These are phyloP conservation scores for Danionella dracula DNA, from an alignment of 2,797 vertebrate genomes.

Conservation along the genomic window DNA sequence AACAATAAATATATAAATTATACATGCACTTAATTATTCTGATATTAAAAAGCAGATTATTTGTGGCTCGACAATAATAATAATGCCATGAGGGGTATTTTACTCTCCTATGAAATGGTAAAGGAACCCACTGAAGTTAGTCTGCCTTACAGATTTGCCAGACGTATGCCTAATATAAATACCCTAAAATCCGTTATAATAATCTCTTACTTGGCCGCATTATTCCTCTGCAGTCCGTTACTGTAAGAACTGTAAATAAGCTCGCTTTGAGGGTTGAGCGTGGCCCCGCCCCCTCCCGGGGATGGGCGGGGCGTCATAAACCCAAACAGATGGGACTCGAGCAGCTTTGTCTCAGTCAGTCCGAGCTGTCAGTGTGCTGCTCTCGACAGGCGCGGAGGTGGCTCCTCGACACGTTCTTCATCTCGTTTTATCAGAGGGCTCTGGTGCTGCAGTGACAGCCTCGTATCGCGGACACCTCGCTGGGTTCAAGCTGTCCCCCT, in stretches of 20 bases:
- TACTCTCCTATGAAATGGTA: too few relatives aligned
- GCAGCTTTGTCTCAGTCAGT: constrained; percentile 68
- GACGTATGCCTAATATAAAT: not conserved
- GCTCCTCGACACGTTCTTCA: not conserved
- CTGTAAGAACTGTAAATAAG: constrained; percentile 19
- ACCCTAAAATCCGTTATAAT: not conserved
- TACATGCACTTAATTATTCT: too few relatives aligned
- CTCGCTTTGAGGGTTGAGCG: constrained; percentile 37
- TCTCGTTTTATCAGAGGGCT: not conserved
- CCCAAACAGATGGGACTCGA: constrained; percentile 67
- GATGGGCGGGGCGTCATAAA: constrained; percentile 59
- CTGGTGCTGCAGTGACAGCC: not conserved
- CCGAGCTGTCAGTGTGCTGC: constrained; percentile 60
- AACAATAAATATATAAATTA: too few relatives aligned
- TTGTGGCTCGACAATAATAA: too few relatives aligned
- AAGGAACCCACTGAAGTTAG: too few relatives aligned
- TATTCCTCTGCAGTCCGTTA: not conserved
- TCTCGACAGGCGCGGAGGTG: constrained; percentile 13
- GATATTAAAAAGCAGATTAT: too few relatives aligned
- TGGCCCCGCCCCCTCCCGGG: constrained; percentile 67
- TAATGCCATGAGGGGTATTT: too few relatives aligned
- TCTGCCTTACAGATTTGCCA: too few relatives aligned
- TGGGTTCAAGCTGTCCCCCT: constrained; percentile 6
- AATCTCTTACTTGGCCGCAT: not conserved
- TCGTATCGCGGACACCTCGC: not conserved